phyloP scores from a whole-genome alignment of 2,888 invertebrate genomes.

The Pherbina coryleti region DNA sequence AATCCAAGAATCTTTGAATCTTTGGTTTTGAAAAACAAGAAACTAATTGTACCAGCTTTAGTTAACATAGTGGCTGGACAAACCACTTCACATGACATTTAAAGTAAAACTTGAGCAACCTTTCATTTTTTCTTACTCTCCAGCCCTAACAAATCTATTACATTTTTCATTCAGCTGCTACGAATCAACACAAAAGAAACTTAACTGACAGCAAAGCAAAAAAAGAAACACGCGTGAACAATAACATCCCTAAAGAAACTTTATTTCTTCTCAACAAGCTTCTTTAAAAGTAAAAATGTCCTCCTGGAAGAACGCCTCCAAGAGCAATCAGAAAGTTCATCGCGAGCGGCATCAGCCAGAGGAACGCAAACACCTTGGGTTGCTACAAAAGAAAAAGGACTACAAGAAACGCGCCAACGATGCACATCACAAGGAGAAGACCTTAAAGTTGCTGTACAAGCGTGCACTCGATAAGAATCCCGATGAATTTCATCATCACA shows the following conservation, averaged over 20 bases:
- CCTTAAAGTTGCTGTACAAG: constrained; percentile 84
- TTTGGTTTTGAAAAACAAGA: no score
- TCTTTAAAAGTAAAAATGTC: constrained; percentile 85
- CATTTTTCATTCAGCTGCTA: background rate
- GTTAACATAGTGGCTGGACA: no score
- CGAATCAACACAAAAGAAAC: background rate
- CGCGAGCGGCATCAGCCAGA: constrained; percentile 88
- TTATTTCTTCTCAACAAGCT: background rate
- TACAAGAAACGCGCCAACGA: constrained; percentile 84
- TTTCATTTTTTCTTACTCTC: no score
- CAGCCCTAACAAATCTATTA: constrained; percentile 23
- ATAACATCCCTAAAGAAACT: background rate
- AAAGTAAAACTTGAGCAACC: background rate
- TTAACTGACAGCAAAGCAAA: background rate
- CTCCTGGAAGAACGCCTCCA: constrained; percentile 89
- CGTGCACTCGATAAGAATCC: constrained; percentile 93
- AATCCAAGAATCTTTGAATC: no score
- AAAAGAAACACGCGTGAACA: background rate
- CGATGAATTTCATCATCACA: constrained; percentile 98
- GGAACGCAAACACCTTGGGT: constrained; percentile 80
- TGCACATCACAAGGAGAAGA: constrained; percentile 84
- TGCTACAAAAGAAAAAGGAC: constrained; percentile 91
- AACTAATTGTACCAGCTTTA: no score
- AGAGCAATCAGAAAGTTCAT: constrained; percentile 86
- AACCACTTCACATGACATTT: no score